Evolutionary conservation across 2,888 invertebrate species (phyloP).

Genomic region (Caenorhabditis sp.): DNA sequence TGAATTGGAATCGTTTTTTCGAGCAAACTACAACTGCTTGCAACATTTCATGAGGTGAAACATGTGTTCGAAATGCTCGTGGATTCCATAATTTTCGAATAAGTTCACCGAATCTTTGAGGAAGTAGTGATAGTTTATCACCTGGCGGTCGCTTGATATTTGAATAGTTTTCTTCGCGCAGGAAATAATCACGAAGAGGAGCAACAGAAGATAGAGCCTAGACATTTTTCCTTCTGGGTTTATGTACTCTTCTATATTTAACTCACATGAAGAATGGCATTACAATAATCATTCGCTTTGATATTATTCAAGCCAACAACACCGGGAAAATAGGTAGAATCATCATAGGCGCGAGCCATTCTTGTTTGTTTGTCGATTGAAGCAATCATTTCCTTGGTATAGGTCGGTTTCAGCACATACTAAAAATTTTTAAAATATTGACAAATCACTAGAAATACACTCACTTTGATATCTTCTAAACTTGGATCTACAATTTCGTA

Average conservation of each 20-base stretch:
- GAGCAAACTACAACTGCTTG: constrained; percentile 85
- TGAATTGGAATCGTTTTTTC: constrained; percentile 99
- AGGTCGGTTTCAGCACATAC: constrained; percentile 96
- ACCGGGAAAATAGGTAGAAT: constrained; percentile 84
- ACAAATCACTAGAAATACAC: background rate
- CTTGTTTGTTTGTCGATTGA: constrained; percentile 81
- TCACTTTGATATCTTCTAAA: constrained; percentile 87
- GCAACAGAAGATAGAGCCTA: constrained; percentile 93
- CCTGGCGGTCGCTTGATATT: constrained; percentile 89
- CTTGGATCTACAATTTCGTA: constrained; percentile 97
- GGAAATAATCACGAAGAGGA: constrained; percentile 91
- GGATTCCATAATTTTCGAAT: constrained; percentile 95
- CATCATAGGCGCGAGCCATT: constrained; percentile 92
- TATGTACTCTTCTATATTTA: background rate
- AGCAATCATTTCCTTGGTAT: constrained; percentile 83
- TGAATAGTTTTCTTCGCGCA: constrained; percentile 88
- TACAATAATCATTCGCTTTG: constrained; percentile 99
- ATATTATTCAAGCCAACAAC: constrained; percentile 98
- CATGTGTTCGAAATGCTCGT: constrained; percentile 97
- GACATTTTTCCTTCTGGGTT: constrained; percentile 4
- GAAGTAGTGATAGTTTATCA: constrained; percentile 88
- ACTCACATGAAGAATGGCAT: constrained; percentile 90
- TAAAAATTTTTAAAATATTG: constrained; percentile 60
- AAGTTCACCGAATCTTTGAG: constrained; percentile 76
- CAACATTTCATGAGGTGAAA: constrained; percentile 99